Percentiles rank a stretch among this genome's conserved stretches.
These are phyloP conservation scores for Drosophila neoperkinsi DNA, from an alignment of 2,888 invertebrate species.

Conservation along the genomic window DNA sequence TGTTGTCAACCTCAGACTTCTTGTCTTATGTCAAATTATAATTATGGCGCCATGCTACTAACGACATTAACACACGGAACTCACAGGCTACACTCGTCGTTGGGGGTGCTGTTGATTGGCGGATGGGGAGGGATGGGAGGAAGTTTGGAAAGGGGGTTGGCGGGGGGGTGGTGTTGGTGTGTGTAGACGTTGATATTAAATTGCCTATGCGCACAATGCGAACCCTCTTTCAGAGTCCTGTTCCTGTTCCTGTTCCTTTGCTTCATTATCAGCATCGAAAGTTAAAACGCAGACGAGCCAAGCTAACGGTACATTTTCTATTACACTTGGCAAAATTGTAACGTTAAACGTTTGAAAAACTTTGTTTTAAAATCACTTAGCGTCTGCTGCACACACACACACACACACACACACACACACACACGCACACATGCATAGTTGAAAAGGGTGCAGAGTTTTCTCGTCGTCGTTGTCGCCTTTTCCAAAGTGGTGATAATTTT, in stretches of 20 bases:
- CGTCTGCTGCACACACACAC: constrained; percentile 37
- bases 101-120: neutral
- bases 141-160: neutral
- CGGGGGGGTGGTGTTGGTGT: neutral
- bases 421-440: constrained; percentile 19
- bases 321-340: constrained; percentile 57
- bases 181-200: constrained; percentile 63
- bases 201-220: constrained; percentile 69
- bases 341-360: constrained; percentile 77
- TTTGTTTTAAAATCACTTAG: constrained; percentile 82
- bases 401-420: constrained; percentile 12
- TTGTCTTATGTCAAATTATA: constrained; percentile 83
- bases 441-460: constrained; percentile 69
- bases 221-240: constrained; percentile 59
- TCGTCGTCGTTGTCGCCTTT: constrained; percentile 63
- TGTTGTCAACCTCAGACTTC: constrained; percentile 83
- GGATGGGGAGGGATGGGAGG: neutral
- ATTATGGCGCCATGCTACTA: constrained; percentile 75
- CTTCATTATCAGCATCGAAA: constrained; percentile 79
- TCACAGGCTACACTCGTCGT: constrained; percentile 11
- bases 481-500: constrained; percentile 83
- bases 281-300: constrained; percentile 67
- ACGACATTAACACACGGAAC: constrained; percentile 67
- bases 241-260: constrained; percentile 22
- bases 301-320: constrained; percentile 61